A percentile compares a stretch with the other conserved stretches of the same genome.
Evolutionary conservation across 2,888 invertebrate genomes (phyloP).

Genomic region (Megastigmus dorsalis): DNA sequence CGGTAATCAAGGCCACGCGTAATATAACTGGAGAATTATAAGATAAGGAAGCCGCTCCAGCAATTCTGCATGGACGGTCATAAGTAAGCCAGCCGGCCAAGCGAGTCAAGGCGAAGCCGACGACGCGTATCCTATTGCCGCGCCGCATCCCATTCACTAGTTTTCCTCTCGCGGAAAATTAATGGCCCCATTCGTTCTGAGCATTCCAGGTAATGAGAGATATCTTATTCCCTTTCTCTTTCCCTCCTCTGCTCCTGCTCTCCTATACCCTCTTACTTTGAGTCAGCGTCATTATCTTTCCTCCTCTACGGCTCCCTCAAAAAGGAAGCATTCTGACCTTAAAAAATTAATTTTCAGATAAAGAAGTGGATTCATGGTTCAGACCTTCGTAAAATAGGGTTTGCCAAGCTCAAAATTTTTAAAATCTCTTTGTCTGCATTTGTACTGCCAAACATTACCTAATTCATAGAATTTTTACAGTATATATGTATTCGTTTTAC

Average conservation of each 20-base stretch:
- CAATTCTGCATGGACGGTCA: neutral
- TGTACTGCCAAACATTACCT: too few species aligned
- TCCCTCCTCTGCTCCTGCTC: neutral
- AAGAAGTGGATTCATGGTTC: neutral
- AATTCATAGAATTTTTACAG: too few species aligned
- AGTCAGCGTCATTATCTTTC: slow-evolving; percentile 3
- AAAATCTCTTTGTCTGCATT: neutral
- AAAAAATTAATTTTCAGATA: slow-evolving; percentile 20
- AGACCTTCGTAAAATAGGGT: neutral
- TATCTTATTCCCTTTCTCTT: slow-evolving; percentile 45
- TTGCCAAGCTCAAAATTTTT: neutral
- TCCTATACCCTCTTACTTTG: slow-evolving; percentile 14
- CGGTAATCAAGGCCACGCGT: neutral
- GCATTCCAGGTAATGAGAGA: slow-evolving; percentile 62
- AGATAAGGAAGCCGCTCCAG: slow-evolving; percentile 14
- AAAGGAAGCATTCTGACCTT: neutral
- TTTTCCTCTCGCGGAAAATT: slow-evolving; percentile 58
- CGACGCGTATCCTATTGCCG: slow-evolving; percentile 52
- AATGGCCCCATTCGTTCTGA: slow-evolving; percentile 60
- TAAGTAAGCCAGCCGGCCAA: slow-evolving; percentile 44
- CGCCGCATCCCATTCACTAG: slow-evolving; percentile 54
- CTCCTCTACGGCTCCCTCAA: neutral
- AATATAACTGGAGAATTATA: slow-evolving; percentile 41
- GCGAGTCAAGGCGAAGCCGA: slow-evolving; percentile 37
- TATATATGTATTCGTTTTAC: too few species aligned